A percentile compares a stretch with the other conserved stretches of the same genome.
Evolutionary conservation across 1,140 invertebrate species (phyloP).

Genomic region (Orchestia grillus): DNA sequence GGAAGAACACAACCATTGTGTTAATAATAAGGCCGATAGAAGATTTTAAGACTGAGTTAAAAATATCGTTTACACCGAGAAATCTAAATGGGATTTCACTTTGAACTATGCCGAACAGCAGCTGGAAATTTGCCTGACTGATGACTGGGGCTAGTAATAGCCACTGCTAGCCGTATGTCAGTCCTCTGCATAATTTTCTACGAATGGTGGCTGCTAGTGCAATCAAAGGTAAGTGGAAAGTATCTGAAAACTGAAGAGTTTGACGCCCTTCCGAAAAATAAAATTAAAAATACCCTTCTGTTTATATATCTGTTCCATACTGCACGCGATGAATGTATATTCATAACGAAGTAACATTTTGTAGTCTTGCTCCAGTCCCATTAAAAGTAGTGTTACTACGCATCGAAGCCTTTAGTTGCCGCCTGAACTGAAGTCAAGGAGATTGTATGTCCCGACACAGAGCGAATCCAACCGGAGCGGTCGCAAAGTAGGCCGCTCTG

Average conservation of each 20-base stretch:
- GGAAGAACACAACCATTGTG: neutral
- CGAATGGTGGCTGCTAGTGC: no score
- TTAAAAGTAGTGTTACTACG: neutral
- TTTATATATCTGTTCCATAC: no score
- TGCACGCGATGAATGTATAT: neutral
- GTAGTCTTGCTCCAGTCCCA: neutral
- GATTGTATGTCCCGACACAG: neutral
- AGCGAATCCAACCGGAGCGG: neutral
- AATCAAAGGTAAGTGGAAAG: no score
- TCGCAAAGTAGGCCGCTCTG: neutral
- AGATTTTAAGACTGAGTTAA: neutral
- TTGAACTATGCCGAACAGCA: neutral
- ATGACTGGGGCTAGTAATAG: neutral
- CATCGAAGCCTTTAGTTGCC: neutral
- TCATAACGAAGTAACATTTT: neutral
- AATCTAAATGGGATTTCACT: neutral
- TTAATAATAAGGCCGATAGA: neutral
- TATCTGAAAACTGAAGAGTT: neutral
- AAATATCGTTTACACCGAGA: neutral
- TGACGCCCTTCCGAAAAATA: no score
- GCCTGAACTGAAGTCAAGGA: neutral
- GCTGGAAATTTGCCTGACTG: neutral
- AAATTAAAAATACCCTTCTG: no score
- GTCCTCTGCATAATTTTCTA: no score
- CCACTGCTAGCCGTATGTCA: no score